Evolutionary conservation across 1,140 invertebrate species (phyloP).

Genomic region (Zaprionus gabonicus): DNA sequence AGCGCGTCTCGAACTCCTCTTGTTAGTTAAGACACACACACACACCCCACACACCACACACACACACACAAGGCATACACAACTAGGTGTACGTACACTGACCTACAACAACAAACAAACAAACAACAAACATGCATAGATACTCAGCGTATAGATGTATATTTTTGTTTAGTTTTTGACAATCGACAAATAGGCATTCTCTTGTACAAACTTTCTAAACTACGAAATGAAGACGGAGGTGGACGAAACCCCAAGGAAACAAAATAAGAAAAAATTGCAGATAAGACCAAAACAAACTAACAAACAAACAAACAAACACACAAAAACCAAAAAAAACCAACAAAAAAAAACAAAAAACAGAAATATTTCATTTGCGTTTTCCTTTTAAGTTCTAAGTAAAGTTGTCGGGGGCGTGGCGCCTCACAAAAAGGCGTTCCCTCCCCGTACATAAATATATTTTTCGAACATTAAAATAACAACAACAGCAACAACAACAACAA

Average conservation of each 20-base stretch:
- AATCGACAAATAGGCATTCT: slow-evolving; percentile 85
- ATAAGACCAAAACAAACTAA: slow-evolving; percentile 52
- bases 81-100: slow-evolving; percentile 28
- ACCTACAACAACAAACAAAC: slow-evolving; percentile 42
- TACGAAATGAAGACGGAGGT: background rate
- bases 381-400: slow-evolving; percentile 29
- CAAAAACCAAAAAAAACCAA: slow-evolving; percentile 37
- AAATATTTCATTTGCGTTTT: slow-evolving; percentile 52
- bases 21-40: slow-evolving; percentile 57
- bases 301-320: slow-evolving; percentile 32
- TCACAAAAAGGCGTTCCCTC: background rate
- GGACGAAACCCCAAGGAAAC: slow-evolving; percentile 35
- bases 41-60: slow-evolving; percentile 23
- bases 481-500: slow-evolving; percentile 48
- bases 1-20: slow-evolving; percentile 51
- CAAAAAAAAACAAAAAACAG: slow-evolving; percentile 39
- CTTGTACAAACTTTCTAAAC: slow-evolving; percentile 80
- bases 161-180: slow-evolving; percentile 83
- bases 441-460: slow-evolving; percentile 32
- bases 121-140: slow-evolving; percentile 56
- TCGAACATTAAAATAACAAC: slow-evolving; percentile 33
- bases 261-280: slow-evolving; percentile 35
- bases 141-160: slow-evolving; percentile 56
- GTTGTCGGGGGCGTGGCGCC: background rate
- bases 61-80: slow-evolving; percentile 32